phyloP scores from a whole-genome alignment of 2,888 invertebrate species.

The Thyatira batis region DNA sequence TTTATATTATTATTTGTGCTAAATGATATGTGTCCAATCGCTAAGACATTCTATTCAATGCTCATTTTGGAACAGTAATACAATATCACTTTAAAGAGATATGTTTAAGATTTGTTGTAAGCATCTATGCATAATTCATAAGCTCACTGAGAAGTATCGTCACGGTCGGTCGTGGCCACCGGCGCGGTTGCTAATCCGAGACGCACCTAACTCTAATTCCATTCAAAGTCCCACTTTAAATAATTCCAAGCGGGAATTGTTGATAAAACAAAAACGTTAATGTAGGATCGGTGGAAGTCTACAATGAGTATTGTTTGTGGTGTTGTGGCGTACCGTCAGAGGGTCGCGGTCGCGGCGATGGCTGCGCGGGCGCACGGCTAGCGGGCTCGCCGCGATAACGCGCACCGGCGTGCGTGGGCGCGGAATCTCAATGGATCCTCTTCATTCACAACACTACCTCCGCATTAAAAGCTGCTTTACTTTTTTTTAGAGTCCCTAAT shows the following conservation, averaged over 20 bases:
- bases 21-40: conserved; percentile 50
- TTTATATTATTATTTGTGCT: conserved; percentile 55
- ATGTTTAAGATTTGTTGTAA: no score
- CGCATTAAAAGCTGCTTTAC: conserved; percentile 76
- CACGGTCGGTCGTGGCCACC: background rate
- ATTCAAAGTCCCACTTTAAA: conserved; percentile 56
- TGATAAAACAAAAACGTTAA: conserved; percentile 52
- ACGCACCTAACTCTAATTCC: conserved; percentile 43
- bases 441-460: conserved; percentile 80
- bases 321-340: conserved; percentile 17
- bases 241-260: conserved; percentile 54
- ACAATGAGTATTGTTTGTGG: conserved; percentile 58
- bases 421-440: conserved; percentile 75
- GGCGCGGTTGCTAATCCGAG: conserved; percentile 25
- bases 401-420: conserved; percentile 69
- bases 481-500: conserved; percentile 76
- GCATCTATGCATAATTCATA: conserved; percentile 9
- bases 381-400: conserved; percentile 47
- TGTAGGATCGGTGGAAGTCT: conserved; percentile 31
- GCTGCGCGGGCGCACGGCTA: conserved; percentile 34
- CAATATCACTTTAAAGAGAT: background rate
- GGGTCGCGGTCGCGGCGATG: conserved; percentile 15
- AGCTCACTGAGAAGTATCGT: background rate
- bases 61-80: conserved; percentile 11
- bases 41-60: conserved; percentile 26